Conservation (phyloP, 2,113 vertebrate genomes). For the Rhea pennata region DNA sequence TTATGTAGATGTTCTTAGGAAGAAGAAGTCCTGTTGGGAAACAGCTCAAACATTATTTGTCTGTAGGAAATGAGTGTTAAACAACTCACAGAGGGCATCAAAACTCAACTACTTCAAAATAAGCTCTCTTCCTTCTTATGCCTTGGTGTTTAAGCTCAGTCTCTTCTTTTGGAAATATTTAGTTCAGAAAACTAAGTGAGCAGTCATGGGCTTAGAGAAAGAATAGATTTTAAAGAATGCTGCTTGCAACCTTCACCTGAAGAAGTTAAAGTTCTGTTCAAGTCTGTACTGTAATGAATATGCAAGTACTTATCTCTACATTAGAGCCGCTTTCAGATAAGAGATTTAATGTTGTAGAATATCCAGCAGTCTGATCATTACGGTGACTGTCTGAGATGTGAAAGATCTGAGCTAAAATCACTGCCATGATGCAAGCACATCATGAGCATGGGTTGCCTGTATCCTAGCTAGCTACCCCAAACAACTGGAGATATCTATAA, state of each 20-base stretch:
- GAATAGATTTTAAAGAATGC: background rate
- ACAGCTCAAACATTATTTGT: background rate
- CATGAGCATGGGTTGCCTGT: background rate
- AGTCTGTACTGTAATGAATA: background rate
- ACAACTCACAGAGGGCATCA: background rate
- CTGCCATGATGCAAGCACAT: background rate
- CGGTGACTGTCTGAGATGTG: background rate
- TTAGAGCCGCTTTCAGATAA: background rate
- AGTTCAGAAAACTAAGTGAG: background rate
- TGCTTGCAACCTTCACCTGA: background rate
- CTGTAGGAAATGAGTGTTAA: background rate
- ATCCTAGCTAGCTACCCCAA: background rate
- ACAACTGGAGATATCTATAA: background rate
- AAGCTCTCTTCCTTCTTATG: background rate
- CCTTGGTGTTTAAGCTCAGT: fast-evolving
- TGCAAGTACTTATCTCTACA: background rate
- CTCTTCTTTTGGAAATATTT: background rate
- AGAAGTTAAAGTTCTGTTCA: background rate
- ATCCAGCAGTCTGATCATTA: background rate
- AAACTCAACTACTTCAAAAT: background rate
- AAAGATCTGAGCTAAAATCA: background rate
- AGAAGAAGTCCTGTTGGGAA: background rate
- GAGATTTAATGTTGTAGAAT: background rate
- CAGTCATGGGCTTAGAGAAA: background rate
- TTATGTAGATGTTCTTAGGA: background rate